Conservation (phyloP, 2,888 invertebrate genomes). For the Lapara coniferarum region DNA sequence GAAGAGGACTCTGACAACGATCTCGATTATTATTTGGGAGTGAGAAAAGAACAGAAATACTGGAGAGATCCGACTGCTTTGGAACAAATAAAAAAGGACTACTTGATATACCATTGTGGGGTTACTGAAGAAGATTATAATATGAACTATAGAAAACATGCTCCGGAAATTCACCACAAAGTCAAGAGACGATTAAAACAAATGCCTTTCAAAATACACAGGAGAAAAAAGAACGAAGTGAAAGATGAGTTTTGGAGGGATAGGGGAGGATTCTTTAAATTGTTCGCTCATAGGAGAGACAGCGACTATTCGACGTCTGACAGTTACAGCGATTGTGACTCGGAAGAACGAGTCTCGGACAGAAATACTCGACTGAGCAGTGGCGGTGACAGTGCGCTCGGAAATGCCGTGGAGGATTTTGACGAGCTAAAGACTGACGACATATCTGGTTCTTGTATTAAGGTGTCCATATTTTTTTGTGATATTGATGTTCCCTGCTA, state of each 20-base stretch:
- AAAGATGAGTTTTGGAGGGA: conserved; percentile 74
- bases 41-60: conserved; percentile 66
- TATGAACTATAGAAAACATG: conserved; percentile 55
- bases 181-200: conserved; percentile 67
- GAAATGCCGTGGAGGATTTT: conserved; percentile 46
- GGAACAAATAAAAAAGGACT: conserved; percentile 75
- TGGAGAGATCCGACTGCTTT: conserved; percentile 73
- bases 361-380: conserved; percentile 34
- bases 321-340: conserved; percentile 77
- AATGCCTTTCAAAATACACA: conserved; percentile 77
- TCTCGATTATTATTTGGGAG: conserved; percentile 73
- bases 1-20: conserved; percentile 67
- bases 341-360: conserved; percentile 50
- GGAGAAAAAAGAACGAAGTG: conserved; percentile 56
- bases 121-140: conserved; percentile 73
- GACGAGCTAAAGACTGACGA: conserved; percentile 43
- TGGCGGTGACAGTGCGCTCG: conserved; percentile 39
- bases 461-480: conserved; percentile 2
- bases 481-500: no score
- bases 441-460: background rate
- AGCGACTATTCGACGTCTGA: conserved; percentile 73
- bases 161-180: conserved; percentile 50
- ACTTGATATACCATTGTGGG: conserved; percentile 72
- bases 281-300: conserved; percentile 67
- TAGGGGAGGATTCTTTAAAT: conserved; percentile 67